These are phyloP conservation scores for Geodia barretti DNA, from an alignment of 37 sponge, comb jelly and placozoan species.

Conservation along the genomic window DNA sequence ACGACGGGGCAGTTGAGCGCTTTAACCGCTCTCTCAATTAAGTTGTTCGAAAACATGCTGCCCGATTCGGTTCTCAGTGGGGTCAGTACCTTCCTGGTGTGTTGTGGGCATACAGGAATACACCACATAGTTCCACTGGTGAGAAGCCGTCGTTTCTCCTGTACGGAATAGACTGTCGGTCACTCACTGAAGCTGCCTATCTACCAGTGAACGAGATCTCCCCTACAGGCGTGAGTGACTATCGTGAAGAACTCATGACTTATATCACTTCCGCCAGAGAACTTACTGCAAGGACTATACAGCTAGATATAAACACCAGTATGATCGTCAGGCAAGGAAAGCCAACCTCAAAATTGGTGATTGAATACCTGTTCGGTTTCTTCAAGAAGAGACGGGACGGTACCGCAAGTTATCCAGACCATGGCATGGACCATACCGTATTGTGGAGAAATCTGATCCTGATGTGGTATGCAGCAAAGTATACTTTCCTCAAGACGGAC, in stretches of 20 bases:
- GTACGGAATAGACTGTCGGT: conserved; percentile 38
- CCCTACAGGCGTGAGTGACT: not conserved
- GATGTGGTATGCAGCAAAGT: too few species aligned
- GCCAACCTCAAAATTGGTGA: not conserved
- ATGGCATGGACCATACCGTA: too few species aligned
- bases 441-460: too few species aligned
- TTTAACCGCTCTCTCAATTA: conserved; percentile 28
- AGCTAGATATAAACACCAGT: not conserved
- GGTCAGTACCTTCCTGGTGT: conserved; percentile 26
- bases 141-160: conserved; percentile 36
- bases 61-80: conserved; percentile 23
- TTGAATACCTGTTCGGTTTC: not conserved
- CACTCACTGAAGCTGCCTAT: conserved; percentile 15
- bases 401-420: too few species aligned
- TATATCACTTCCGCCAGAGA: not conserved
- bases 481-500: too few species aligned
- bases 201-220: not conserved
- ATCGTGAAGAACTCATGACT: not conserved
- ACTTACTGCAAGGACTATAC: not conserved
- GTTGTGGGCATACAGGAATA: too few species aligned
- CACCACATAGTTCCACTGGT: too few species aligned
- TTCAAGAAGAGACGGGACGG: not conserved
- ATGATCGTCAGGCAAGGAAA: not conserved
- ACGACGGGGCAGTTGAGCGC: conserved; percentile 27
- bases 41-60: conserved; percentile 19